These are phyloP conservation scores for Lasioglossum morio DNA, from an alignment of 2,888 invertebrate species.

Conservation along the genomic window DNA sequence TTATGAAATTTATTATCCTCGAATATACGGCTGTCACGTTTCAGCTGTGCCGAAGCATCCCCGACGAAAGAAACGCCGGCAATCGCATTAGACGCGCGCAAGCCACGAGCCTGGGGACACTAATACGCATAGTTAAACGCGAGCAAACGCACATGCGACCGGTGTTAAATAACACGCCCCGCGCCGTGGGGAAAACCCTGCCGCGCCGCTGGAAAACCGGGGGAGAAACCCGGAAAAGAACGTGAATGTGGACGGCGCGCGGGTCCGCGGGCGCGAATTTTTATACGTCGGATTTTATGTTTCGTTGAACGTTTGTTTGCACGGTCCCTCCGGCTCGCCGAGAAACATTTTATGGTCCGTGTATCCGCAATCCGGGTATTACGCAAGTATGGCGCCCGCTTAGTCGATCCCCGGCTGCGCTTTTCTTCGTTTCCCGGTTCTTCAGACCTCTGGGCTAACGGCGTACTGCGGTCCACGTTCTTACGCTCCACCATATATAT, in stretches of 20 bases:
- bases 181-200: not conserved
- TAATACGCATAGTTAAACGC: conserved; percentile 40
- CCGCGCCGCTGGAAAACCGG: not conserved
- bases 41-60: conserved; percentile 13
- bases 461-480: conserved; percentile 46
- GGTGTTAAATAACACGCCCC: conserved; percentile 50
- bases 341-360: conserved; percentile 75
- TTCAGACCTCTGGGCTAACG: conserved; percentile 38
- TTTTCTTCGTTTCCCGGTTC: conserved; percentile 36
- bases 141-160: conserved; percentile 45
- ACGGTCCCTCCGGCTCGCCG: conserved; percentile 32
- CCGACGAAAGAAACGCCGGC: conserved; percentile 28
- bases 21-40: conserved; percentile 22
- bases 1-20: conserved; percentile 18
- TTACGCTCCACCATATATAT: conserved; percentile 54
- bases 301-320: conserved; percentile 67
- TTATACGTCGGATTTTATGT: conserved; percentile 72
- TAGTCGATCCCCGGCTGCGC: conserved; percentile 43
- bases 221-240: not conserved
- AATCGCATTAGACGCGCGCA: conserved; percentile 30
- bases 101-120: not conserved
- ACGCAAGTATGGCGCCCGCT: conserved; percentile 69
- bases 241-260: conserved; percentile 25
- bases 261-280: conserved; percentile 55
- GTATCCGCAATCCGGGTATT: conserved; percentile 76